Percentiles rank a stretch among this genome's conserved stretches.
phyloP scores from a whole-genome alignment of 2,888 invertebrate genomes.

The Ophion ellenae region DNA sequence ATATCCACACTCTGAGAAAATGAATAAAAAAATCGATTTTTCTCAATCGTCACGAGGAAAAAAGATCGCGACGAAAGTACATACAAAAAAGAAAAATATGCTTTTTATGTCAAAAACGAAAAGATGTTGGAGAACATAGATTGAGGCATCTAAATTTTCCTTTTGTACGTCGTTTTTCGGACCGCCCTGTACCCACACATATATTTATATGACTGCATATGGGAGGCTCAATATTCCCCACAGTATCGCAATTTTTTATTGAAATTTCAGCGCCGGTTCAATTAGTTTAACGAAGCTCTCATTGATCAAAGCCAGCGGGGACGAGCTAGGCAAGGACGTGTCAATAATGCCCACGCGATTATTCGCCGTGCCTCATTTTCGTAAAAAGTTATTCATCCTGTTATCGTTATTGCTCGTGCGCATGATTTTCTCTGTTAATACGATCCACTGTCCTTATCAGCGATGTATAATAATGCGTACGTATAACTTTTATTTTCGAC shows the following conservation, averaged over 20 bases:
- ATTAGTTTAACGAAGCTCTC: slow-evolving; percentile 11
- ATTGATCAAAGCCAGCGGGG: neutral
- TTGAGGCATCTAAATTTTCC: too few relatives aligned
- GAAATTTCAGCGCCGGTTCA: neutral
- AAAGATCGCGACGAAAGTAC: too few relatives aligned
- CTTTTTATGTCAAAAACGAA: too few relatives aligned
- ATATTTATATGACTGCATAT: neutral
- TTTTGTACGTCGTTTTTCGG: neutral
- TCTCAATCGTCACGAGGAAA: too few relatives aligned
- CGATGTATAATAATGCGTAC: neutral
- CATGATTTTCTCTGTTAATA: neutral
- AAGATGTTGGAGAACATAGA: too few relatives aligned
- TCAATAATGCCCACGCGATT: slow-evolving; percentile 12
- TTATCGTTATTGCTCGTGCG: neutral
- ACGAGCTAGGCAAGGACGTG: slow-evolving; percentile 1
- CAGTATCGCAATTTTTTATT: slow-evolving; percentile 20
- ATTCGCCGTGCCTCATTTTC: neutral
- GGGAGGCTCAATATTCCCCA: neutral
- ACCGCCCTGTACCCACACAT: neutral
- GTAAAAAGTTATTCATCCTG: neutral
- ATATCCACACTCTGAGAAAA: too few relatives aligned
- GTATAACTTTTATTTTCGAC: neutral
- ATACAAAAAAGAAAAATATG: neutral
- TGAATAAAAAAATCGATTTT: too few relatives aligned
- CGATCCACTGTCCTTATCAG: neutral